Evolutionary conservation across 2,113 vertebrate species (phyloP).

Genomic region (Grus americana): DNA sequence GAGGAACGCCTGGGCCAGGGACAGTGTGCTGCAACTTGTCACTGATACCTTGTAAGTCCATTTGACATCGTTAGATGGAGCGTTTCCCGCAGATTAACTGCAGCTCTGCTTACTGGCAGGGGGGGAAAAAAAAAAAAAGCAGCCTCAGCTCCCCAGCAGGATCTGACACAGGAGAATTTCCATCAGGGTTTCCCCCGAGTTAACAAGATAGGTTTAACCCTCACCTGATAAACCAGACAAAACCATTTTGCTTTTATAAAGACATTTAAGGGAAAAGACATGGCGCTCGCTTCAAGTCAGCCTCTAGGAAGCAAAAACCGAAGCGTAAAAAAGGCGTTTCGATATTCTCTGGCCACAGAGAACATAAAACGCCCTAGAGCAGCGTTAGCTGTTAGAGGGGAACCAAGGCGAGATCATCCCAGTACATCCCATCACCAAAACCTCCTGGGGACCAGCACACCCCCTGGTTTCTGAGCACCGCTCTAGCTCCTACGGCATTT

Average conservation of each 20-base stretch:
- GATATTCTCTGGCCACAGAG: not conserved
- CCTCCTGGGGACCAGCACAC: not conserved
- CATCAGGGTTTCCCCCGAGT: rapidly evolving
- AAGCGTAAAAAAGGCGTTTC: not conserved
- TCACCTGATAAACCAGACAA: rapidly evolving
- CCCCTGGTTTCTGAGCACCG: rapidly evolving
- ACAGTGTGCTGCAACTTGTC: not conserved
- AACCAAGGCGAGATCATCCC: not conserved
- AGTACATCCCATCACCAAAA: rapidly evolving
- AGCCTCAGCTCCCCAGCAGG: not conserved
- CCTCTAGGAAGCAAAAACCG: not conserved
- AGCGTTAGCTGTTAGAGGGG: not conserved
- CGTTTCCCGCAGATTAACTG: not conserved
- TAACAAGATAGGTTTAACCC: rapidly evolving
- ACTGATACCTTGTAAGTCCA: not conserved
- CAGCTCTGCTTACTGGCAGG: not conserved
- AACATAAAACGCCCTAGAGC: not conserved
- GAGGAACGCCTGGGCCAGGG: not conserved
- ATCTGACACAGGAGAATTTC: not conserved
- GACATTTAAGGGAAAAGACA: not conserved
- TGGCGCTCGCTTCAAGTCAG: rapidly evolving
- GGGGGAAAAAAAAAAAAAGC: not conserved
- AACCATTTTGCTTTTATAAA: rapidly evolving
- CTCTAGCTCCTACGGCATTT: rapidly evolving
- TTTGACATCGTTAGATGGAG: rapidly evolving